phyloP scores from a whole-genome alignment of 2,888 invertebrate genomes.

The Gerosis bhagava region DNA sequence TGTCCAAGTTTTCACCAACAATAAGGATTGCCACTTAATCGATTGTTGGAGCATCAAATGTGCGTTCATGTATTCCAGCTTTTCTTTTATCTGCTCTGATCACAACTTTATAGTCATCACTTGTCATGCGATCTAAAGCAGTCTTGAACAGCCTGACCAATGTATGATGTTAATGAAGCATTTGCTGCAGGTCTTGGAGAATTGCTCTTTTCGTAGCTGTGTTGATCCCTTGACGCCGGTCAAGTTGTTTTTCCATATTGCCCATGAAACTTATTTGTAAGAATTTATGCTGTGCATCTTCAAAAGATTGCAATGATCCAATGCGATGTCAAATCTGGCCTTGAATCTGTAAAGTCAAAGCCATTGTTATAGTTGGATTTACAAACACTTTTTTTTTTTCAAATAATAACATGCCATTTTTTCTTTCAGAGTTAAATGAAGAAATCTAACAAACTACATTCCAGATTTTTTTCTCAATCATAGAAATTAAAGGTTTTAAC shows the following conservation, averaged over 20 bases:
- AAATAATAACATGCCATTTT: conserved; percentile 1
- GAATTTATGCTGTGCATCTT: conserved; percentile 39
- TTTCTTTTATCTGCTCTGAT: no score
- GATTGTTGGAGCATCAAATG: conserved; percentile 38
- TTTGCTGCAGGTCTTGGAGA: conserved; percentile 37
- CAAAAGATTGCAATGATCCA: conserved; percentile 36
- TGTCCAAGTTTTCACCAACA: conserved; percentile 35
- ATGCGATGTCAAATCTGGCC: conserved; percentile 38
- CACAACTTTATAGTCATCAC: no score
- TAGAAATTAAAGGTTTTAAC: conserved; percentile 10
- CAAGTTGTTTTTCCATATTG: no score
- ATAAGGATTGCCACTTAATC: conserved; percentile 40
- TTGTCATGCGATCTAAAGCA: conserved; percentile 40
- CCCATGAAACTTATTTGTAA: conserved; percentile 39
- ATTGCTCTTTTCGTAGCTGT: conserved; percentile 37
- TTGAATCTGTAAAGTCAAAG: conserved; percentile 33
- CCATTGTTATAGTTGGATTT: conserved; percentile 11
- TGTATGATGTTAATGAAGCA: conserved; percentile 39
- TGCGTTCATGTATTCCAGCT: no score
- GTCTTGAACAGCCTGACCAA: conserved; percentile 36
- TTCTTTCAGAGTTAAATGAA: conserved; percentile 1
- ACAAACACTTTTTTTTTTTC: conserved; percentile 7
- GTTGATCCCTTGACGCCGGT: conserved; percentile 29
- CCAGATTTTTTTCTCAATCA: conserved; percentile 1
- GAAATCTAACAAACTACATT: conserved; percentile 14